Evolutionary conservation across 2,797 vertebrate genomes (phyloP), one percentile per base, ranked within the genome.

Genomic region (Numenius phaeopus): DNA sequence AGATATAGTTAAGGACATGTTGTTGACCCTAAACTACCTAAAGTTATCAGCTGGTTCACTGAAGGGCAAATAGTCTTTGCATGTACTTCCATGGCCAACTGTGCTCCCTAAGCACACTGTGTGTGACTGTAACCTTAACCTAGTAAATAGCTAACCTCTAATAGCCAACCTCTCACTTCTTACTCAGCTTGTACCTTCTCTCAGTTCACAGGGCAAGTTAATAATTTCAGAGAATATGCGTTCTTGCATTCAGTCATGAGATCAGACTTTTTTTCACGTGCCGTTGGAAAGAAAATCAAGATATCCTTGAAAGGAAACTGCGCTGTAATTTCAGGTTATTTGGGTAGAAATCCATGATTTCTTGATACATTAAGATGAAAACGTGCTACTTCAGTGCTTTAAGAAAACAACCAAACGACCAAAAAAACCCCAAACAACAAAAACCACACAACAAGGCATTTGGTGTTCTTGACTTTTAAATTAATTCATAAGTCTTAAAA

Each of bases 61-160:
- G 57, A 77, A 89, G 73, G 83, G 27, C 69, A 81, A 5, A 67
- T 37, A 66, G 20, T 40, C 86, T 61, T 95, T 83, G 75, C 22
- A 37, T 49, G 4, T 64, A 44, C 65, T 92, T 93, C 42, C 9
- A 5, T 85, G 76, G 52, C 27, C 66, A 40, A 0, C 40, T 77
- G 50, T 52, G 61, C 39, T 76, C 27, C 3, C 1, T 47, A 2
- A 2, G 2, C 5, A 20, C 29, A 14, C 19, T 24, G 5, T 52
- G 37, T 59, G 59, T 72, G 62, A 58, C 72, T 76, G 67, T 61
- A 83, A 70, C 83, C 23, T 11, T 90, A 91, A 86, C 50, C 37
- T 49, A 71, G 89, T 92, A 54, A 96, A 96, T 85, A 81, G 88
- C 75, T 95, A 93, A 95, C 47, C 42, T 89, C 23, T 69, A 71